Evolutionary conservation across 2,113 vertebrate species (phyloP), one percentile per base, ranked within the genome.

Genomic region (Passer montanus): DNA sequence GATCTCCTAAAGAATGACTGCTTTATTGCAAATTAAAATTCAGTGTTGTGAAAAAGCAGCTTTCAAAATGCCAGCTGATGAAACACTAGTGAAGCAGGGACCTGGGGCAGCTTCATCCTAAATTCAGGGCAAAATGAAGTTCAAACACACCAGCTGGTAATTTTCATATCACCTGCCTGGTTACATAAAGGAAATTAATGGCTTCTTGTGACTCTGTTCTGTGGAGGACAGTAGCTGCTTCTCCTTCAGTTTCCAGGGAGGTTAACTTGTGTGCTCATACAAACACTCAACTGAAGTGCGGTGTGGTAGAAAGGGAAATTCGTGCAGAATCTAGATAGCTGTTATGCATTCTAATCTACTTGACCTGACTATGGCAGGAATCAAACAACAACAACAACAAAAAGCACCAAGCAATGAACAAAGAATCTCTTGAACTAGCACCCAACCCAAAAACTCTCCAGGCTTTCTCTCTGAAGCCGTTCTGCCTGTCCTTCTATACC

Each of bases 141-240:
- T 82, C 68, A 89, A 81, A 67, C 21, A 69, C 10, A 52, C 55
- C 43, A 75, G 37, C 55, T 89, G 79, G 64, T 81, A 90, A 70
- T 74, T 56, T 95, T 88, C 33, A 2, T 81, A 75, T 84, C 83
- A 89, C 50, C 56, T 92, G 63, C 30, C 47, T 90, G 33, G 18
- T 86, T 90, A 66, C 72, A 35, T 90, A 90, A 92, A 44, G 22
- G 64, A 84, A 27, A 74, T 84, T 59, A 94, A 90, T 78, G 52
- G 18, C 47, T 94, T 90, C 68, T 73, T 84, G 67, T 33, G 33
- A 10, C 28, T 86, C 7, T 88, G 15, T 70, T 90, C 47, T 90
- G 39, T 58, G 68, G 55, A 84, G 47, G 50, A 74, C 43, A 88
- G 70, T 44, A 68, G 50, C 3, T 81, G 21, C 13, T 43, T 78